Evolutionary conservation across 2,113 vertebrate species (phyloP).

Genomic region (Ailuropoda melanoleuca): DNA sequence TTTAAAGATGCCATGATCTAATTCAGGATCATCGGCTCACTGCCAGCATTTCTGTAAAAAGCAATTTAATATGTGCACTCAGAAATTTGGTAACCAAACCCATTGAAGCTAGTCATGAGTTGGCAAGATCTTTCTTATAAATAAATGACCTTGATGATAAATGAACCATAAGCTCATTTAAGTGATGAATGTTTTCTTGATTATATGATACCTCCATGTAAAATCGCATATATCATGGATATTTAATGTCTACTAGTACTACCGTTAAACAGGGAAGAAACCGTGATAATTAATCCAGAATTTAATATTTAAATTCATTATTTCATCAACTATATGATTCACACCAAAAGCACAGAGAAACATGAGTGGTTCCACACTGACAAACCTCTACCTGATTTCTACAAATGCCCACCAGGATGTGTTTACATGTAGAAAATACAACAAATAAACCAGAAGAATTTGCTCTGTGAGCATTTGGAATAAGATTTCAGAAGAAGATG

Average conservation of each 20-base stretch:
- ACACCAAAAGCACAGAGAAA: neutral
- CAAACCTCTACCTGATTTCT: constrained; percentile 36
- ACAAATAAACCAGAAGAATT: constrained; percentile 30
- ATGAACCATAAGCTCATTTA: constrained; percentile 33
- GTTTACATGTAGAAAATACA: constrained; percentile 56
- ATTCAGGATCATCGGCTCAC: neutral
- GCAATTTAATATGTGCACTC: constrained; percentile 30
- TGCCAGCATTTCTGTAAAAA: constrained; percentile 7
- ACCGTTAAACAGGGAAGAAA: neutral
- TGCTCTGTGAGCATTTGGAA: constrained; percentile 34
- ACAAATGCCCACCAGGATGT: constrained; percentile 12
- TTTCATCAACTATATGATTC: neutral
- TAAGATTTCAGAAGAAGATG: constrained; percentile 46
- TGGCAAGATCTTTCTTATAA: constrained; percentile 47
- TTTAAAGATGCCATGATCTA: neutral
- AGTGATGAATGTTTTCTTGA: constrained; percentile 10
- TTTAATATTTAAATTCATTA: constrained; percentile 12
- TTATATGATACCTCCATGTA: neutral
- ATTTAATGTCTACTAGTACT: constrained; percentile 5
- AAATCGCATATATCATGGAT: neutral
- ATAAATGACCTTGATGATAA: constrained; percentile 64
- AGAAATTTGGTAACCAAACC: constrained; percentile 36
- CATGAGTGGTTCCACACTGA: constrained; percentile 2
- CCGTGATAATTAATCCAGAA: neutral
- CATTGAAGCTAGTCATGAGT: neutral